These are phyloP conservation scores for Chrysina gloriosa DNA, from an alignment of 2,888 invertebrate species.

Conservation along the genomic window DNA sequence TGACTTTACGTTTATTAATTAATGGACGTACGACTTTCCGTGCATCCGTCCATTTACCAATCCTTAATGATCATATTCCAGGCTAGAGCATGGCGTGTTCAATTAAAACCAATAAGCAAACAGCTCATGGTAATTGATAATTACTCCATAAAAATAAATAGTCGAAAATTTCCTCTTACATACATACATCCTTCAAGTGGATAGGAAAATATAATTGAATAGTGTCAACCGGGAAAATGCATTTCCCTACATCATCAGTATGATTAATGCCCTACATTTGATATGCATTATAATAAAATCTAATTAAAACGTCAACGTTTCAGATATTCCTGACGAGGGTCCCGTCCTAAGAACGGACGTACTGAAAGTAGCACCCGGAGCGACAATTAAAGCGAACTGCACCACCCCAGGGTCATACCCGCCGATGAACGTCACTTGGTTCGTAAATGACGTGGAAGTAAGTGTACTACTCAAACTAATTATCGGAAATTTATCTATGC, in stretches of 20 bases:
- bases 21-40: too few species aligned
- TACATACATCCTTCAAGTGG: too few species aligned
- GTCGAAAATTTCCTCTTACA: too few species aligned
- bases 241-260: not conserved
- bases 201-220: not conserved
- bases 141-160: too few species aligned
- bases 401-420: constrained; percentile 70
- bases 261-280: constrained; percentile 33
- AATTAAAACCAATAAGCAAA: too few species aligned
- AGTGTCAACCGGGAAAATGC: not conserved
- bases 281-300: constrained; percentile 37
- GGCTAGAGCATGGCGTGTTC: too few species aligned
- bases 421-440: constrained; percentile 69
- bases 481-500: constrained; percentile 13
- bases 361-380: constrained; percentile 66
- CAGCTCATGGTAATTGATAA: too few species aligned
- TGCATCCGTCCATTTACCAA: too few species aligned
- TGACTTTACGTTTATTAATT: too few species aligned
- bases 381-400: constrained; percentile 68
- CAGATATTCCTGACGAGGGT: constrained; percentile 68
- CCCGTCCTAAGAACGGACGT: constrained; percentile 68
- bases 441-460: constrained; percentile 68
- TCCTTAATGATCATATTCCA: too few species aligned
- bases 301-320: constrained; percentile 49
- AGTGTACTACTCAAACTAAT: constrained; percentile 49